Percentiles rank a stretch among this genome's conserved stretches.
These are phyloP conservation scores for Nymphalis c-album DNA, from an alignment of 2,888 invertebrate genomes.

Conservation along the genomic window DNA sequence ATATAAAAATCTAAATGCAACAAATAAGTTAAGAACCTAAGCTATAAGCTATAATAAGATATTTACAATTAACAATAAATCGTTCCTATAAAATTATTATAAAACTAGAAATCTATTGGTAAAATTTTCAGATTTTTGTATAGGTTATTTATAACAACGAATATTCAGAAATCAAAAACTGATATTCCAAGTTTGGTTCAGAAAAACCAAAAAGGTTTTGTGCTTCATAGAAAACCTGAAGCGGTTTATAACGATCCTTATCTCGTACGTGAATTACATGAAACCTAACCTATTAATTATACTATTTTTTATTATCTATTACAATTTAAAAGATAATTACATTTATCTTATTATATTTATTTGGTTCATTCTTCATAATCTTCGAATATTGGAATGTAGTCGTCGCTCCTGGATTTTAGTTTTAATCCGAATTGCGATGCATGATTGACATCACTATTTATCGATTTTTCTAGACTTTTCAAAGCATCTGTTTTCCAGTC, in stretches of 20 bases:
- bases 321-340: background rate
- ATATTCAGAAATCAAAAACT: no score
- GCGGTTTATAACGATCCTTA: no score
- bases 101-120: no score
- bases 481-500: slow-evolving; percentile 56
- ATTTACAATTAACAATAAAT: slow-evolving; percentile 8
- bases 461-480: slow-evolving; percentile 54
- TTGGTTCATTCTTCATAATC: slow-evolving; percentile 60
- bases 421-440: slow-evolving; percentile 69
- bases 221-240: no score
- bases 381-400: slow-evolving; percentile 67
- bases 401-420: slow-evolving; percentile 64
- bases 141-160: no score
- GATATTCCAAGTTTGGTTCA: no score
- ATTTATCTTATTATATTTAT: slow-evolving; percentile 3
- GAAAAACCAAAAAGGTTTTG: no score
- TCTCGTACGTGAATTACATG: no score
- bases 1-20: slow-evolving; percentile 29
- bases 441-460: slow-evolving; percentile 57
- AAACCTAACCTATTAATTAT: no score
- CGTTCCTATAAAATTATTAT: background rate
- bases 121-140: no score
- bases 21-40: slow-evolving; percentile 14
- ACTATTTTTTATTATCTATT: background rate
- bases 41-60: background rate